phyloP scores from a whole-genome alignment of 2,888 invertebrate genomes.

The Gonocerus acuteangulatus region DNA sequence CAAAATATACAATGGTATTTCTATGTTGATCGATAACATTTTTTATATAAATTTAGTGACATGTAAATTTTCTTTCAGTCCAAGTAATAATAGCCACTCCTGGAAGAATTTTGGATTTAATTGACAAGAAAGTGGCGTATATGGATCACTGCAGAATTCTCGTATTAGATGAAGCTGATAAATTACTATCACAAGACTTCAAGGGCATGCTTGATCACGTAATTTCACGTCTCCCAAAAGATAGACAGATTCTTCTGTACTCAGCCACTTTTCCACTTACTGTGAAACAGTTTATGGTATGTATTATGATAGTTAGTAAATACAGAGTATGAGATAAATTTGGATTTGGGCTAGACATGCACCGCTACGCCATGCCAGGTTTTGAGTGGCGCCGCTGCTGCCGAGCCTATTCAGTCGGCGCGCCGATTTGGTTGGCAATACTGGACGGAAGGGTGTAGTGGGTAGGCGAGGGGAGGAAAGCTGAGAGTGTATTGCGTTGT shows the following conservation, averaged over 20 bases:
- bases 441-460: too few species aligned
- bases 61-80: constrained; percentile 51
- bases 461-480: too few species aligned
- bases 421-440: too few species aligned
- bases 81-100: constrained; percentile 99
- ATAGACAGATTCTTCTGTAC: constrained; percentile 95
- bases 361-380: too few species aligned
- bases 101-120: constrained; percentile 97
- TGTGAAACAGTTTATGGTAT: constrained; percentile 92
- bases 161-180: constrained; percentile 98
- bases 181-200: constrained; percentile 97
- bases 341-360: too few species aligned
- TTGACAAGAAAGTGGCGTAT: constrained; percentile 87
- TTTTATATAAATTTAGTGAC: too few species aligned
- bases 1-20: too few species aligned
- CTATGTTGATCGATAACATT: too few species aligned
- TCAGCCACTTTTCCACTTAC: constrained; percentile 98
- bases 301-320: too few species aligned
- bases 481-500: too few species aligned
- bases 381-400: too few species aligned
- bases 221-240: constrained; percentile 82
- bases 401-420: too few species aligned
- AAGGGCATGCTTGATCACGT: constrained; percentile 98
- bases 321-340: neutral
- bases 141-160: constrained; percentile 94